A percentile compares a stretch with the other conserved stretches of the same genome.
Conservation (phyloP, 2,888 invertebrate species). For the Vesta saturnalis region DNA sequence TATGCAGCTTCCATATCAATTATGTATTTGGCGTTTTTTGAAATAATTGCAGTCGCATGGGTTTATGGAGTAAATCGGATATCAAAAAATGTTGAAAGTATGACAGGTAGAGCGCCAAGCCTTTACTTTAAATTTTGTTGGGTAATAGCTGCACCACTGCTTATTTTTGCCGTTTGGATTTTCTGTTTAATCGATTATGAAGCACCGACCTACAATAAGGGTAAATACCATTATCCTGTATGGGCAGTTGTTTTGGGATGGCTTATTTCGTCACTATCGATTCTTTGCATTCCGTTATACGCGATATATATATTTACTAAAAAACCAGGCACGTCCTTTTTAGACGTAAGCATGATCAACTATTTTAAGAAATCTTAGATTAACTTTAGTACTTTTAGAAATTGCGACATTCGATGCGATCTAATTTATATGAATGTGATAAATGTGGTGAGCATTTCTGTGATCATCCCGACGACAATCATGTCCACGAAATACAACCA, state of each 20-base stretch:
- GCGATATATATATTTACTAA: constrained; percentile 77
- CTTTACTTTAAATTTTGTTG: constrained; percentile 88
- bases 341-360: constrained; percentile 79
- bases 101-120: constrained; percentile 86
- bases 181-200: constrained; percentile 89
- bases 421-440: constrained; percentile 79
- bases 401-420: constrained; percentile 77
- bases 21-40: constrained; percentile 92
- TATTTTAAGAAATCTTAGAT: too few relatives aligned
- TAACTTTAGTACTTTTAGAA: constrained; percentile 75
- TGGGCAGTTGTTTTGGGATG: constrained; percentile 91
- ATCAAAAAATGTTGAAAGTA: constrained; percentile 85
- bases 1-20: constrained; percentile 94
- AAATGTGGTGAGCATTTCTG: constrained; percentile 82
- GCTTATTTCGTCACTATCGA: constrained; percentile 83
- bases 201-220: constrained; percentile 85
- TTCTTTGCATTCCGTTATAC: constrained; percentile 86
- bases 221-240: constrained; percentile 78
- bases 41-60: constrained; percentile 92
- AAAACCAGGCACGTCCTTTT: constrained; percentile 75
- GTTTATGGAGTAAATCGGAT: constrained; percentile 86
- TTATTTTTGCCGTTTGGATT: constrained; percentile 87
- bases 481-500: constrained; percentile 49
- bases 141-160: constrained; percentile 81
- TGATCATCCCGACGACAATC: constrained; percentile 66